phyloP scores from a whole-genome alignment of 2,113 vertebrate species.

The Strix uralensis region DNA sequence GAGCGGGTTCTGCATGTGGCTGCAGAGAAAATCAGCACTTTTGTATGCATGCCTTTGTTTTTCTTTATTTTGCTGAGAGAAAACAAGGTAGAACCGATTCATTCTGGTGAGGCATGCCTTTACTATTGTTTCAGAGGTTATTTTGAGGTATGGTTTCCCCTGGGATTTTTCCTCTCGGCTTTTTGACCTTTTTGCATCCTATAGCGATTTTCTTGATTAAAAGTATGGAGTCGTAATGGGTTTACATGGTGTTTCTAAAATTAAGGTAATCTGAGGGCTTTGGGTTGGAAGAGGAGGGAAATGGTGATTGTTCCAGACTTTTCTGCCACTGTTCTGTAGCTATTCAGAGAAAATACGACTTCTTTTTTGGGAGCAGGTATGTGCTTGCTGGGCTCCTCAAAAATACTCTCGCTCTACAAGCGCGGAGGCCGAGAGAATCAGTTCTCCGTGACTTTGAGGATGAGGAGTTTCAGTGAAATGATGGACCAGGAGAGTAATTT shows the following conservation, averaged over 20 bases:
- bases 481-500: neutral
- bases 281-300: neutral
- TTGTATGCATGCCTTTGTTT: slow-evolving; percentile 28
- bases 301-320: neutral
- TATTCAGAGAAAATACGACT: neutral
- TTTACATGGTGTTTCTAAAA: neutral
- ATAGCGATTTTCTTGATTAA: neutral
- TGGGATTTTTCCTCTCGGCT: neutral
- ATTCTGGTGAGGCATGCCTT: neutral
- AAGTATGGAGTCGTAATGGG: rapidly evolving
- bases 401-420: neutral
- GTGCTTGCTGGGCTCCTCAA: neutral
- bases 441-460: rapidly evolving
- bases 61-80: slow-evolving; percentile 8
- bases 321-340: neutral
- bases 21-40: slow-evolving; percentile 5
- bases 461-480: neutral
- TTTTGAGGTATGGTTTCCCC: slow-evolving; percentile 29
- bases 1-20: slow-evolving; percentile 15
- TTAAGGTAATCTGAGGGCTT: neutral
- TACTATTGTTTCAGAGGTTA: slow-evolving; percentile 18
- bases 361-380: neutral
- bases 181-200: slow-evolving; percentile 43
- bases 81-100: neutral
- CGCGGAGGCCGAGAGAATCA: neutral